A percentile compares a stretch with the other conserved stretches of the same genome.
These are phyloP conservation scores for Pyrgilauda ruficollis DNA, from an alignment of 2,113 vertebrate genomes.

Conservation along the genomic window DNA sequence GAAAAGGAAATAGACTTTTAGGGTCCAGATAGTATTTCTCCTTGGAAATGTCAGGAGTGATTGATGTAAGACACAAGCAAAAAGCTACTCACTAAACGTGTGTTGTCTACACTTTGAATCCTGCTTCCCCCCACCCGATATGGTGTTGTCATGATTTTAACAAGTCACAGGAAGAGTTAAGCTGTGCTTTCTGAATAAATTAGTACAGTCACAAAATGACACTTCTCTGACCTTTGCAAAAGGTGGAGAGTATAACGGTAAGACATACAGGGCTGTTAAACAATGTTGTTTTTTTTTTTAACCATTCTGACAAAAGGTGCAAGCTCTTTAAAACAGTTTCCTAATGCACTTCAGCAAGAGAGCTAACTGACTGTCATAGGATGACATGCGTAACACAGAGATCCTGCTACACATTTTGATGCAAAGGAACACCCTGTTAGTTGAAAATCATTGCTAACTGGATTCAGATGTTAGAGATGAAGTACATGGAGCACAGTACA, in stretches of 20 bases:
- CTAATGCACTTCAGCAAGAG: slow-evolving; percentile 43
- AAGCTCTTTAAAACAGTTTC: slow-evolving; percentile 32
- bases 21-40: slow-evolving; percentile 54
- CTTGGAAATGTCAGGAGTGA: slow-evolving; percentile 57
- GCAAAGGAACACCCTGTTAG: slow-evolving; percentile 56
- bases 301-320: slow-evolving; percentile 43
- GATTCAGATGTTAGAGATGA: slow-evolving; percentile 75
- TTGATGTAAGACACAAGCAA: slow-evolving; percentile 55
- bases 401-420: slow-evolving; percentile 58
- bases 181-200: slow-evolving; percentile 62
- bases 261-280: slow-evolving; percentile 52
- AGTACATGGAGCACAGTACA: slow-evolving; percentile 51
- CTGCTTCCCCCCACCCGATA: background rate
- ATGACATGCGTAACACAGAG: slow-evolving; percentile 20
- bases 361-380: slow-evolving; percentile 55
- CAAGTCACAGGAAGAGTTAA: slow-evolving; percentile 19
- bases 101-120: slow-evolving; percentile 56
- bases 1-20: slow-evolving; percentile 52
- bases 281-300: slow-evolving; percentile 30
- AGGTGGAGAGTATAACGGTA: slow-evolving; percentile 46
- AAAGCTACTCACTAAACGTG: slow-evolving; percentile 52
- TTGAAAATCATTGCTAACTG: slow-evolving; percentile 69
- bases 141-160: slow-evolving; percentile 66
- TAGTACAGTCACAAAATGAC: slow-evolving; percentile 65
- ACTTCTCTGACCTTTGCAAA: slow-evolving; percentile 24